phyloP scores from a whole-genome alignment of 2,797 vertebrate genomes.

The Podarcis lilfordi region DNA sequence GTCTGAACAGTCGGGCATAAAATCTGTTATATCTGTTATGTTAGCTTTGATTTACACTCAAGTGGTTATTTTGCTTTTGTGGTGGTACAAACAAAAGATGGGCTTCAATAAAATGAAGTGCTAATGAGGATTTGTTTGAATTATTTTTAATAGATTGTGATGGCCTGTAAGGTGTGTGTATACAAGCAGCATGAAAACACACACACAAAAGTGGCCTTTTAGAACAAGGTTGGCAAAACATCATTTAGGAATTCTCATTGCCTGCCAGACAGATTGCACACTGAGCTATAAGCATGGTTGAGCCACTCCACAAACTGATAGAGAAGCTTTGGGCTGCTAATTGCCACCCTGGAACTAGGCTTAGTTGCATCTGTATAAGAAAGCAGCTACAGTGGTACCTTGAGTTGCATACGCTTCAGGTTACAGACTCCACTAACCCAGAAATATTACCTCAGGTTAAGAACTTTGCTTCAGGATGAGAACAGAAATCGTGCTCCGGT shows the following conservation, averaged over 20 bases:
- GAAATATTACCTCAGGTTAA: too few relatives aligned
- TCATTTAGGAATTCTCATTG: background rate
- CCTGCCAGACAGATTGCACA: background rate
- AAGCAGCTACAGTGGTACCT: background rate
- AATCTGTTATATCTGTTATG: conserved; percentile 27
- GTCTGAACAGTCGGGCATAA: conserved; percentile 21
- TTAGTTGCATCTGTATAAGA: background rate
- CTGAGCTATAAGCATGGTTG: background rate
- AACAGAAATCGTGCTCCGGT: too few relatives aligned
- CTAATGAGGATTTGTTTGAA: conserved; percentile 1
- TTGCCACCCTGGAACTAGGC: background rate
- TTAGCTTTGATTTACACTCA: conserved; percentile 28
- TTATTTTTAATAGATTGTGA: conserved; percentile 15
- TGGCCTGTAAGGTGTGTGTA: background rate
- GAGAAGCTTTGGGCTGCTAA: background rate
- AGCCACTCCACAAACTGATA: background rate
- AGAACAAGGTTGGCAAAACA: background rate
- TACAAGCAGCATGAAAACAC: background rate
- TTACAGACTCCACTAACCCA: too few relatives aligned
- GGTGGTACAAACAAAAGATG: conserved; percentile 2
- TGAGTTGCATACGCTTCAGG: too few relatives aligned
- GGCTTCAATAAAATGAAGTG: conserved; percentile 10
- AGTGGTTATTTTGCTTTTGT: conserved; percentile 20
- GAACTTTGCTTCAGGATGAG: too few relatives aligned
- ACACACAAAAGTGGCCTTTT: background rate